Percentiles rank a stretch among this genome's conserved stretches.
Evolutionary conservation across 92 coral and sea anemone species (phyloP).

Genomic region (Scolanthus callimorphus): DNA sequence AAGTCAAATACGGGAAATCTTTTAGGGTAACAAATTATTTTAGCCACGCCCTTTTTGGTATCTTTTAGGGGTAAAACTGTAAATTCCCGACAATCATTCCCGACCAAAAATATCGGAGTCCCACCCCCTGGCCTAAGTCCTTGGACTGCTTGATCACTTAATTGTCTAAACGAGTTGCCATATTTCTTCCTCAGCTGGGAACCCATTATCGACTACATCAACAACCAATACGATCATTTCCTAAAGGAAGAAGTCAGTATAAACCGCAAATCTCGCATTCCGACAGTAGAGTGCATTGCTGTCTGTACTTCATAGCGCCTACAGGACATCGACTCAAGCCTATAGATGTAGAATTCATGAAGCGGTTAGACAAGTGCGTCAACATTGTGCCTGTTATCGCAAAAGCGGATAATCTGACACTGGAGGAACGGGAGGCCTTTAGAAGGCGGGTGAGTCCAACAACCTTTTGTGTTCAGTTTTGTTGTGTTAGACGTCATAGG

Average conservation of each 20-base stretch:
- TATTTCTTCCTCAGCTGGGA: slow-evolving; percentile 74
- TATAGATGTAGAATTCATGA: slow-evolving; percentile 96
- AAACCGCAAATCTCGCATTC: slow-evolving; percentile 85
- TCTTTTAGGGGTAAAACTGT: too few species aligned
- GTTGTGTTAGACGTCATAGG: too few species aligned
- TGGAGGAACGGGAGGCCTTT: slow-evolving; percentile 96
- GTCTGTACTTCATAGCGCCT: slow-evolving; percentile 94
- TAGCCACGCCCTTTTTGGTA: too few species aligned
- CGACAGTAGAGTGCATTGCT: slow-evolving; percentile 96
- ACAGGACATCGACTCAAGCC: slow-evolving; percentile 98
- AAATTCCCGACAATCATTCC: too few species aligned
- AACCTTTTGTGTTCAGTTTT: too few species aligned
- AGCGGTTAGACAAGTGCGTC: slow-evolving; percentile 93
- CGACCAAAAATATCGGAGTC: too few species aligned
- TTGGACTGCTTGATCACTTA: too few species aligned
- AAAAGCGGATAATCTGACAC: slow-evolving; percentile 88
- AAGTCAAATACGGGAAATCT: too few species aligned
- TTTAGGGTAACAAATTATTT: too few species aligned
- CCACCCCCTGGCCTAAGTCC: too few species aligned
- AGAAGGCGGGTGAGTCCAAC: slow-evolving; percentile 72
- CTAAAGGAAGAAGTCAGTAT: slow-evolving; percentile 87
- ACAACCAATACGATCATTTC: slow-evolving; percentile 84
- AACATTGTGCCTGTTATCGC: slow-evolving; percentile 97
- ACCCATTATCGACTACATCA: slow-evolving; percentile 87
- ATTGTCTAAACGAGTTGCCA: too few species aligned